Conservation (phyloP, 2,113 vertebrate species). For the Percopsis transmontana region DNA sequence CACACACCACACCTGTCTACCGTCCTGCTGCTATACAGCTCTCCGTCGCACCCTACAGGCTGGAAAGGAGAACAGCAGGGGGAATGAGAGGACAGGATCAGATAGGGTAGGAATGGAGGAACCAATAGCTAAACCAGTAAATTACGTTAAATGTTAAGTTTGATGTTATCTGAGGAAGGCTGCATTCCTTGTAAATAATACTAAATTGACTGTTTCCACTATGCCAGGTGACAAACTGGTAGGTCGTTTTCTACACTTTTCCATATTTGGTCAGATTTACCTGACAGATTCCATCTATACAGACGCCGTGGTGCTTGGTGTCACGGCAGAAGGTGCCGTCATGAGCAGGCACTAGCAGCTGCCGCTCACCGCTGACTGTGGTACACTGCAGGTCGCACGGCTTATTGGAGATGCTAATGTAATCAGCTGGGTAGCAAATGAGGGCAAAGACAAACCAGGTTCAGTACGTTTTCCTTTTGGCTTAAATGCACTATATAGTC, state of each 20-base stretch:
- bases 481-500: too few relatives aligned
- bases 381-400: constrained; percentile 91
- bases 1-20: constrained; percentile 88
- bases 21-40: constrained; percentile 82
- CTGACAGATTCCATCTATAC: constrained; percentile 88
- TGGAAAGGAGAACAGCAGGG: constrained; percentile 56
- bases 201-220: too few relatives aligned
- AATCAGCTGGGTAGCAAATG: constrained; percentile 80
- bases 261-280: constrained; percentile 59
- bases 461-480: not conserved
- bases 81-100: not conserved
- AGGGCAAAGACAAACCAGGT: not conserved
- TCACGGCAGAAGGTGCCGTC: constrained; percentile 89
- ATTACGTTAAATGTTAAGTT: not conserved
- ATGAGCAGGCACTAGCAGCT: constrained; percentile 85
- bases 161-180: too few relatives aligned
- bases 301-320: constrained; percentile 83
- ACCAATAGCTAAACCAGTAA: not conserved
- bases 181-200: too few relatives aligned
- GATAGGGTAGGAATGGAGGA: not conserved
- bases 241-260: not conserved
- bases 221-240: not conserved
- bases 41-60: constrained; percentile 87
- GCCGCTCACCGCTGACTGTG: constrained; percentile 83
- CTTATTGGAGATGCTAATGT: constrained; percentile 92